A percentile compares a stretch with the other conserved stretches of the same genome.
These are phyloP conservation scores for Macaria notata DNA, from an alignment of 2,888 invertebrate genomes.

Conservation along the genomic window DNA sequence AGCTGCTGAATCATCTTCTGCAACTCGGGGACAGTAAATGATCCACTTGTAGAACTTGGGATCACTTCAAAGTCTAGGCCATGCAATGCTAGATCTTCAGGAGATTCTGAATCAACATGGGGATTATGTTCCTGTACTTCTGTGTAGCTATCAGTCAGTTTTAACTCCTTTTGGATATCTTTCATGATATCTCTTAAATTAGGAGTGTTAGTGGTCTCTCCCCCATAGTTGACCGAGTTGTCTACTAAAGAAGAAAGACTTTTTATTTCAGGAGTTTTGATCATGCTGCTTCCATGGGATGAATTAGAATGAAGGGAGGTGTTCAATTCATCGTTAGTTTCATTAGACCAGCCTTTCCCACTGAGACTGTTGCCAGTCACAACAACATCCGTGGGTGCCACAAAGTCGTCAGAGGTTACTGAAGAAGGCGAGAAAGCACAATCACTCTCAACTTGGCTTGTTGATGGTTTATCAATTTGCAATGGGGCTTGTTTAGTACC, in stretches of 20 bases:
- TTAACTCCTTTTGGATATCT: constrained; percentile 69
- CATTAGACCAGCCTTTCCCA: constrained; percentile 85
- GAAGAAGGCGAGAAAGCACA: constrained; percentile 53
- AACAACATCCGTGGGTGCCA: constrained; percentile 55
- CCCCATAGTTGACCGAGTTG: constrained; percentile 60
- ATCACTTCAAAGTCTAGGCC: constrained; percentile 83
- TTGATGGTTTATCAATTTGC: constrained; percentile 57
- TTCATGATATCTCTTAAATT: constrained; percentile 85
- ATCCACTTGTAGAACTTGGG: constrained; percentile 73
- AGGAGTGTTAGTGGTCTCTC: constrained; percentile 59
- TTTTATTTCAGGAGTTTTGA: constrained; percentile 77
- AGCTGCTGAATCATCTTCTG: constrained; percentile 85
- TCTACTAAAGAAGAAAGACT: constrained; percentile 73
- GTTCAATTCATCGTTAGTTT: constrained; percentile 80
- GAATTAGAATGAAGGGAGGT: constrained; percentile 76
- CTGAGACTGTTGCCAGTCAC: constrained; percentile 85
- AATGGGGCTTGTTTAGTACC: constrained; percentile 32
- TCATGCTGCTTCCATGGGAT: constrained; percentile 75
- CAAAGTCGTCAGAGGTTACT: constrained; percentile 60
- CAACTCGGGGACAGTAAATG: constrained; percentile 80
- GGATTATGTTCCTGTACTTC: constrained; percentile 51
- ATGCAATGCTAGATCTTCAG: constrained; percentile 70
- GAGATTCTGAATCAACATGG: constrained; percentile 51
- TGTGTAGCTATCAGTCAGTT: constrained; percentile 60
- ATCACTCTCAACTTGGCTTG: constrained; percentile 49